A percentile compares a stretch with the other conserved stretches of the same genome.
Conservation (phyloP, 2,888 invertebrate genomes). For the Cheilosia vernalis region DNA sequence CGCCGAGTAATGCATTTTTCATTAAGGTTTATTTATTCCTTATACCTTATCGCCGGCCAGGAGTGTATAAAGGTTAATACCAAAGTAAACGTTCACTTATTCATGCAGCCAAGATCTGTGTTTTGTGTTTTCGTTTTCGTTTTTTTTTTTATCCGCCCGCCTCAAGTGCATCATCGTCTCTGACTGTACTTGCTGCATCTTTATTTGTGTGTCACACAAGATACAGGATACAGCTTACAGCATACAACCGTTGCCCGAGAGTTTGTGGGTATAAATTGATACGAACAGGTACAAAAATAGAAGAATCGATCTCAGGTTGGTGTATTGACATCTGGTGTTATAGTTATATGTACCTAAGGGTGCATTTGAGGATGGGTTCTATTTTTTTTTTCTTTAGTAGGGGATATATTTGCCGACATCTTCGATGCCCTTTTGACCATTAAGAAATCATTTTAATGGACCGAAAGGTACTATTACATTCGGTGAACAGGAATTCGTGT, state of each 20-base stretch:
- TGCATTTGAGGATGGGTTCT: constrained; percentile 4
- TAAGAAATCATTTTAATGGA: constrained; percentile 45
- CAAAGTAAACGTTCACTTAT: constrained; percentile 28
- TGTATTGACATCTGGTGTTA: constrained; percentile 48
- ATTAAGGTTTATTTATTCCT: constrained; percentile 47
- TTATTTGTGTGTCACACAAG: neutral
- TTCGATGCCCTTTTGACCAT: constrained; percentile 13
- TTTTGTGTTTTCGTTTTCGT: neutral
- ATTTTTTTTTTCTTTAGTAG: constrained; percentile 36
- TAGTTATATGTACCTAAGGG: neutral
- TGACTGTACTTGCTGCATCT: constrained; percentile 38
- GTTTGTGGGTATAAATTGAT: constrained; percentile 14
- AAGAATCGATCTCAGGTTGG: constrained; percentile 29
- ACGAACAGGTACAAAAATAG: constrained; percentile 27
- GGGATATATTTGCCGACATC: constrained; percentile 52
- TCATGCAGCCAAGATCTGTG: constrained; percentile 28
- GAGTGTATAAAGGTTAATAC: constrained; percentile 26
- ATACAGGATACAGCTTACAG: no score
- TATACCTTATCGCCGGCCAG: constrained; percentile 13
- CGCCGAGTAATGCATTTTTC: constrained; percentile 49
- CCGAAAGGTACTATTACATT: neutral
- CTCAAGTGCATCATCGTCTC: constrained; percentile 23
- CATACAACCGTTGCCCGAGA: constrained; percentile 10
- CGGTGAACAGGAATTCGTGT: neutral
- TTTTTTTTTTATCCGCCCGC: neutral